phyloP scores from a whole-genome alignment of 2,113 vertebrate species.

The Corythornis cristatus region DNA sequence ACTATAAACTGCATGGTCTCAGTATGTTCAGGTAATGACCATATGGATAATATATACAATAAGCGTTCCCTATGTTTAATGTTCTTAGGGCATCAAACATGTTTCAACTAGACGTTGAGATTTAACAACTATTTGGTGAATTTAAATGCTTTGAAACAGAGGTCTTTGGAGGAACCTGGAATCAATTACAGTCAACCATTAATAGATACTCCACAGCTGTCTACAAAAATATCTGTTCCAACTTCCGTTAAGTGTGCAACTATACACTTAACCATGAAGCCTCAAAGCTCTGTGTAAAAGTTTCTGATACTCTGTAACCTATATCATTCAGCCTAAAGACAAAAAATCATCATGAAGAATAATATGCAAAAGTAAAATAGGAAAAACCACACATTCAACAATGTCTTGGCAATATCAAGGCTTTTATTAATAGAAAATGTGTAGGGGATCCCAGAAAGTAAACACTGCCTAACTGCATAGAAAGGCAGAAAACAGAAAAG shows the following conservation, averaged over 20 bases:
- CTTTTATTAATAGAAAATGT: background rate
- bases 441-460: background rate
- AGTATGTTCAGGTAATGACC: background rate
- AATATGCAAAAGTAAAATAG: background rate
- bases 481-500: background rate
- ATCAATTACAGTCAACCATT: background rate
- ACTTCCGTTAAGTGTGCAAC: background rate
- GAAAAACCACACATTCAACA: background rate
- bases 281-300: background rate
- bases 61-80: background rate
- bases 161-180: background rate
- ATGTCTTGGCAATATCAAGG: background rate
- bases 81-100: background rate
- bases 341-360: background rate
- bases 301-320: background rate
- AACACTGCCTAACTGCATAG: background rate
- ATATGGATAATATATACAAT: background rate
- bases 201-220: background rate
- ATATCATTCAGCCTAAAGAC: background rate
- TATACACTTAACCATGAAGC: background rate
- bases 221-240: background rate
- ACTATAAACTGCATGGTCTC: background rate
- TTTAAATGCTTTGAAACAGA: background rate
- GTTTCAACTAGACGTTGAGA: background rate
- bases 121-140: background rate